Base-by-base conservation (phyloP, 2,888 invertebrate species). In the Ormia ochracea region DNA sequence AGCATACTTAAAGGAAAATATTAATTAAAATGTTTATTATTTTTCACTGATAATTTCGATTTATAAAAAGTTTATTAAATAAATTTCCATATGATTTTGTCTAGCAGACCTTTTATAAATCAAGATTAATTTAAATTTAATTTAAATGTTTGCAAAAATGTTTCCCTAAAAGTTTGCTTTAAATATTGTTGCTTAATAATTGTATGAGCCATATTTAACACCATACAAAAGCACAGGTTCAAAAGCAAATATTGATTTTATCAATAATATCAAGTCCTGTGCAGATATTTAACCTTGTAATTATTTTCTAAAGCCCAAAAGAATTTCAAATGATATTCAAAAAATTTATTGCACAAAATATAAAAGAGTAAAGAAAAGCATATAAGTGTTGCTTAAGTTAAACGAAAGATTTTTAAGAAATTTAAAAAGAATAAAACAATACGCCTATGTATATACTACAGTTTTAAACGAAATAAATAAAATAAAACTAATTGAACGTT, bases 401-500 rank as follows among this genome's bases (percentile, higher is more conserved):
- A 72, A 61, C 21, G 12, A 10, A 17, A 61, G 10, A 21, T 19
- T 59, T 3, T 48, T 26, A n/a, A n/a, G 6, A 33, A 14, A 54
- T 17, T 19, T 33, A 12, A 14, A n/a, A 9, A 5, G 21, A 43
- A 54, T 21, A 9, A 31, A 28, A 10, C 28, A 33, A 28, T 54
- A 73, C 31, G 48, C 56, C 56, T 38, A 5, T 2, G 31, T 4
- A 12, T 56, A 65, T 73, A n/a, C 56, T 59, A 21, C 3, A 28
- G 17, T 43, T 54, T 68, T 26, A 9, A 12, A 1, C 23, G 2
- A 23, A 3, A 45, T 1, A 56, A 19, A 31, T 2, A 58, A 9
- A 23, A 0, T 7, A 33, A 21, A 38, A 28, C 1, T 31, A 36
- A 36, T 45, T 56, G 21, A 19, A 10, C 5, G 23, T 52, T 31